A percentile compares a stretch with the other conserved stretches of the same genome.
phyloP scores from a whole-genome alignment of 2,888 invertebrate genomes.

The Morpho deidamia region DNA sequence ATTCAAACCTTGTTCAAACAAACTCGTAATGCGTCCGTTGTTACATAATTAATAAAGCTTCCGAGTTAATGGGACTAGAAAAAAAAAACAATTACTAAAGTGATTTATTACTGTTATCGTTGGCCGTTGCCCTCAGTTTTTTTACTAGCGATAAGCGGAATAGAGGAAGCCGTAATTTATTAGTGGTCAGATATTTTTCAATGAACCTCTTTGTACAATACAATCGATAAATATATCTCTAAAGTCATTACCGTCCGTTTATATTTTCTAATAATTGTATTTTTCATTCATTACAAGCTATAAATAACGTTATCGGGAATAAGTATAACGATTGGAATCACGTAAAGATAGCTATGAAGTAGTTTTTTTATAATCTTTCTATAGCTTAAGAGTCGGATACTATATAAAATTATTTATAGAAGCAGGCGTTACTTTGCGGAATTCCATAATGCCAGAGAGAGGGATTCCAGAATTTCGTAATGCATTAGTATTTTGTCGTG shows the following conservation, averaged over 20 bases:
- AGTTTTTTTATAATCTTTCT: too few species aligned
- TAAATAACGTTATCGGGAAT: conserved; percentile 12
- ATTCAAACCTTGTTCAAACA: conserved; percentile 10
- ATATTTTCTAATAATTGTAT: conserved; percentile 26
- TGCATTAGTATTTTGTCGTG: too few species aligned
- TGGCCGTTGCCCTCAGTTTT: conserved; percentile 43
- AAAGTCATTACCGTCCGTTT: conserved; percentile 25
- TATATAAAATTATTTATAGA: too few species aligned
- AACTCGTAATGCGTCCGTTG: conserved; percentile 7
- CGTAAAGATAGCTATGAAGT: too few species aligned
- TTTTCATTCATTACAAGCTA: conserved; percentile 15
- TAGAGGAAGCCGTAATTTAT: conserved; percentile 47
- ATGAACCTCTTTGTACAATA: conserved; percentile 34
- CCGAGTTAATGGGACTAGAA: conserved; percentile 18
- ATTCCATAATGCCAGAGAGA: too few species aligned
- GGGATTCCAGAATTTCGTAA: too few species aligned
- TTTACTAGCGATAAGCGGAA: conserved; percentile 60
- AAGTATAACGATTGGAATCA: neutral
- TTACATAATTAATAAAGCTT: conserved; percentile 22
- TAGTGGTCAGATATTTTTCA: conserved; percentile 41
- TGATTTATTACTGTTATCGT: conserved; percentile 59
- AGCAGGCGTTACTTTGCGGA: too few species aligned
- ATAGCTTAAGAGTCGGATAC: too few species aligned
- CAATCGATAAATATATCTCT: conserved; percentile 26
- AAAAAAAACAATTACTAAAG: conserved; percentile 34